Evolutionary conservation across 1,140 invertebrate species (phyloP).

Genomic region (Pentalonia nigronervosa): DNA sequence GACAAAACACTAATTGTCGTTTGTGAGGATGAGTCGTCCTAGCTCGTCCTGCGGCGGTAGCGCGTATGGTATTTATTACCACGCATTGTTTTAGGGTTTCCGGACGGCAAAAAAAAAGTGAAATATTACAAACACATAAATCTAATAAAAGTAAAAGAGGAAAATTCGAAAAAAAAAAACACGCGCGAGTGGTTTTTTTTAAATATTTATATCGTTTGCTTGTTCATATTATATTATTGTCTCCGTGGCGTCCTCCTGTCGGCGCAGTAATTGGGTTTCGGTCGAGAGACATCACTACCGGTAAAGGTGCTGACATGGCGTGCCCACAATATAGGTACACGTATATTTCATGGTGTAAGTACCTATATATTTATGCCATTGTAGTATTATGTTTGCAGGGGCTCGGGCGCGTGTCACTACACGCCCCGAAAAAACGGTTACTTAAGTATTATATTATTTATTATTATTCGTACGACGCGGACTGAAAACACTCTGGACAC

Average conservation of each 20-base stretch:
- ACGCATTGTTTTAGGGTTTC: conserved; percentile 53
- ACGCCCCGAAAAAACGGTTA: not conserved
- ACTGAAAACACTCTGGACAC: not conserved
- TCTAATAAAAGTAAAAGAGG: conserved; percentile 25
- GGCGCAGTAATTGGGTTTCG: conserved; percentile 42
- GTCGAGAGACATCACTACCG: conserved; percentile 16
- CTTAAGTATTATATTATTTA: not conserved
- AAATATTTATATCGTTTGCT: not conserved
- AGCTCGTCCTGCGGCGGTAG: not conserved
- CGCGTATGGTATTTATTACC: conserved; percentile 43
- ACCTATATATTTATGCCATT: not conserved
- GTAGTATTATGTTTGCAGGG: not conserved
- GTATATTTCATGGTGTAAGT: not conserved
- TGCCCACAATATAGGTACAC: not conserved
- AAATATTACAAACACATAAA: conserved; percentile 49
- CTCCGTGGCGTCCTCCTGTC: not conserved
- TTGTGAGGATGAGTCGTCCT: not conserved
- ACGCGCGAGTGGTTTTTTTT: not conserved
- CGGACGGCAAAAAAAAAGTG: conserved; percentile 10
- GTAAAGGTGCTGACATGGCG: not conserved
- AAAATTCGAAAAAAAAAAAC: not conserved
- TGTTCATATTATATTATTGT: not conserved
- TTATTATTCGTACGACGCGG: not conserved
- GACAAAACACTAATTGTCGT: conserved; percentile 49
- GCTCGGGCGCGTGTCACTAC: not conserved